These are phyloP conservation scores for Drosophila mercatorum DNA, from an alignment of 2,888 invertebrate genomes.

Conservation along the genomic window DNA sequence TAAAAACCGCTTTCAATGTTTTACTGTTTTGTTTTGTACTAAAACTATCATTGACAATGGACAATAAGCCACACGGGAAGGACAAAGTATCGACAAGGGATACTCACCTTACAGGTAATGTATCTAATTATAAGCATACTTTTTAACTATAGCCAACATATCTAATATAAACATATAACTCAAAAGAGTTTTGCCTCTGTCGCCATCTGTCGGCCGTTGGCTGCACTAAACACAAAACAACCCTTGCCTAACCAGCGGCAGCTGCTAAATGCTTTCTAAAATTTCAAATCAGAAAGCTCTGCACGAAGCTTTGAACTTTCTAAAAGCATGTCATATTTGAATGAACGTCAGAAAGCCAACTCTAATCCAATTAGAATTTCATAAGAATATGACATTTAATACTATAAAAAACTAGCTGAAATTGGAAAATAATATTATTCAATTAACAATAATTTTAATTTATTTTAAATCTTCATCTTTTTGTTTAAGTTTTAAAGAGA, in stretches of 20 bases:
- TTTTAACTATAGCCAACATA: neutral
- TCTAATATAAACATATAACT: neutral
- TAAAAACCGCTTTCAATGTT: conserved; percentile 40
- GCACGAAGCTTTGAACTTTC: conserved; percentile 63
- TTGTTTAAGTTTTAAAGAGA: neutral
- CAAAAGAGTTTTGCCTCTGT: neutral
- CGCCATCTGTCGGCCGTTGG: conserved; percentile 66
- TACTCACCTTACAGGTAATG: conserved; percentile 11
- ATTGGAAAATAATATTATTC: too few species aligned
- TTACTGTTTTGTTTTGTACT: conserved; percentile 24
- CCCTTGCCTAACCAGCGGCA: conserved; percentile 26
- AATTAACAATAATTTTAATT: too few species aligned
- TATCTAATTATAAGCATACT: conserved; percentile 12
- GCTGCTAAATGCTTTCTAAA: conserved; percentile 67
- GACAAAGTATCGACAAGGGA: conserved; percentile 5
- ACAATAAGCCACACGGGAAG: neutral
- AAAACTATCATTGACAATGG: neutral
- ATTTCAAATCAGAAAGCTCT: conserved; percentile 75
- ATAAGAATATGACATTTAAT: too few species aligned
- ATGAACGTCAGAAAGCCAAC: conserved; percentile 23
- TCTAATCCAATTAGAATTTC: conserved; percentile 27
- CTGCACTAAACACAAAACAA: conserved; percentile 42
- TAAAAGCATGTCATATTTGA: conserved; percentile 21
- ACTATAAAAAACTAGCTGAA: neutral
- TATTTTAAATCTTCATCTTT: too few species aligned